Evolutionary conservation across 2,113 vertebrate genomes (phyloP).

Genomic region (Geococcyx californianus): DNA sequence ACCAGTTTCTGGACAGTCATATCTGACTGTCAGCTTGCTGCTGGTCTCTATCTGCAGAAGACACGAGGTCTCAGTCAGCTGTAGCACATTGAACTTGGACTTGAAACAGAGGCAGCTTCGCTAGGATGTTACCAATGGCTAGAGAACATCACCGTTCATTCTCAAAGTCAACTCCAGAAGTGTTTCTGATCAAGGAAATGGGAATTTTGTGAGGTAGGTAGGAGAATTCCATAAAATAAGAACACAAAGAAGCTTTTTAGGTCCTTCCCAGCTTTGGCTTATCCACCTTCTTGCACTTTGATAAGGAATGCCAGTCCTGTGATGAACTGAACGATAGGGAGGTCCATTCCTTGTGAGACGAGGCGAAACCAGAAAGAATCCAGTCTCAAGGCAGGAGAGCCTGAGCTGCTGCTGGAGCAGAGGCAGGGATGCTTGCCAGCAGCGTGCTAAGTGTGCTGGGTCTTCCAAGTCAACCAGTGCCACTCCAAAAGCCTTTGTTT

Average conservation of each 20-base stretch:
- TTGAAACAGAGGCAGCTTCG: background rate
- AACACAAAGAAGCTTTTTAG: background rate
- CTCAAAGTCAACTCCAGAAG: constrained; percentile 69
- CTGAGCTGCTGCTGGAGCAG: background rate
- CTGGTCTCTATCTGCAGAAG: constrained; percentile 28
- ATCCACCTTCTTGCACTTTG: constrained; percentile 92
- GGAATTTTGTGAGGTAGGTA: background rate
- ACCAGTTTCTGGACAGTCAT: constrained; percentile 95
- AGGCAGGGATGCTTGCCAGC: background rate
- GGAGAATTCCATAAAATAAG: constrained; percentile 69
- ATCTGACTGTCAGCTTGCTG: constrained; percentile 55
- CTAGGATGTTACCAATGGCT: constrained; percentile 72
- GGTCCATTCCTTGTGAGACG: constrained; percentile 82
- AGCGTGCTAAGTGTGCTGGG: fast-evolving
- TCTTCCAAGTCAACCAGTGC: background rate
- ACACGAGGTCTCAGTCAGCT: constrained; percentile 39
- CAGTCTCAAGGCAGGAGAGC: background rate
- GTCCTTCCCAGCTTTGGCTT: constrained; percentile 48
- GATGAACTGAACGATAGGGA: constrained; percentile 66
- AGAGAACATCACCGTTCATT: constrained; percentile 98
- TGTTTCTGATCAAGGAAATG: constrained; percentile 2
- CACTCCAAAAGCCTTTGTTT: background rate
- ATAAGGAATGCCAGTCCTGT: constrained; percentile 75
- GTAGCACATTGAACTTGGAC: constrained; percentile 43
- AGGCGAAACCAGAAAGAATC: constrained; percentile 25